Evolutionary conservation across 2,888 invertebrate species (phyloP), one percentile per base, ranked within the genome.

Genomic region (Torymus aiolomorphi): DNA sequence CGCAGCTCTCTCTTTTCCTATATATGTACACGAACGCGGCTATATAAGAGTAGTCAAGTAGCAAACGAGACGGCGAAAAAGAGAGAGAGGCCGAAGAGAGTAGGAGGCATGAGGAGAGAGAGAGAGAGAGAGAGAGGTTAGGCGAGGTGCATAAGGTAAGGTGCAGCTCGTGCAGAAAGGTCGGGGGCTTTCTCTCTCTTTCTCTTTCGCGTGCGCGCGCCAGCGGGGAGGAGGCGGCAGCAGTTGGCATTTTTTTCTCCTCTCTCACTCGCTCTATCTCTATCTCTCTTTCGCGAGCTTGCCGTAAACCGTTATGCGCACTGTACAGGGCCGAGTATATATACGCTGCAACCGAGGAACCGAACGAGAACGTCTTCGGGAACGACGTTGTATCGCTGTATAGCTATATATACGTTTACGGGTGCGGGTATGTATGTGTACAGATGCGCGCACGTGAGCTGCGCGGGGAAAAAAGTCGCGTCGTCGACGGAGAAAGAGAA

Each of bases 221-320:
- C 76, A 81, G 81, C 81, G 49, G 76, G 54, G 75, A 80, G 81
- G 81, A 82, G 82, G 83, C 67, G 76, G 79, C 62, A 67, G 42
- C 31, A 31, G 82, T 76, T 83, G 74, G 77, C 73, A 82, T 80
- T 84, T 84, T 85, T 83, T 82, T 83, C 80, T 78, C 51, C 62
- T 8, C 18, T 51, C 70, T 13, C 18, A 51, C 2, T 16, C 16
- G 2, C 11, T 59, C 51, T 12, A 82, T 80, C 79, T 81, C 65
- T 78, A 80, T 79, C 82, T 80, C 79, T 81, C 65, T 78, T 81
- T 79, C 65, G 78, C 78, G 82, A 82, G 81, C 62, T 76, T 70
- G 57, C 71, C 31, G 83, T 84, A 56, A 85, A 86, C 86, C 86
- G 86, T 86, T 86, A 86, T 74, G 66, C 82, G 83, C 63, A 52